Evolutionary conservation across 2,888 invertebrate species (phyloP), one percentile per base, ranked within the genome.

Genomic region (Leptura quadrifasciata): DNA sequence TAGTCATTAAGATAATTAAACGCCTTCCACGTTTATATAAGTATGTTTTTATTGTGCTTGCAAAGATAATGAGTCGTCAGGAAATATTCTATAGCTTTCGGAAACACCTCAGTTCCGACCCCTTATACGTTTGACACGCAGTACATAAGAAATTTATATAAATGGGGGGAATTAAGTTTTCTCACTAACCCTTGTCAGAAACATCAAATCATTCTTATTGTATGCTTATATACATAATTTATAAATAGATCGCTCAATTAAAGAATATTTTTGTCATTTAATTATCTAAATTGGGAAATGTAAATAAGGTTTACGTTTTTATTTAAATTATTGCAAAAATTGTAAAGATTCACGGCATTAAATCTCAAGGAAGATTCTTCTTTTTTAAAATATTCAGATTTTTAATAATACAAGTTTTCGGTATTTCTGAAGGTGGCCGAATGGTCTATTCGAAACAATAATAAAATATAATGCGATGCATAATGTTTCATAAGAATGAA

Each of bases 81-180:
- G 81, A 82, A 81, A 80, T 79, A 75, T 76, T 71, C 78, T 75
- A 80, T 80, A 78, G 79, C 75, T 79, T 80, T 81, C 77, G 82
- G 81, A 83, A 83, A 81, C 76, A 79, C 78, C 78, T 74, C 65
- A 79, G 79, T 81, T 81, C 79, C 81, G 76, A 77, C 80, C 81
- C 77, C 73, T 75, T 74, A 68, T 39, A 61, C 63, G 74, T 79
- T 81, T 80, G 80, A 81, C 83, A 82, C 82, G 81, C 82, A 72
- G 76, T 76, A 74, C 80, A 80, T 82, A 75, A 83, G 82, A 79
- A 80, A 81, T 80, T 75, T 72, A 77, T 80, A 76, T 68, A 75
- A 65, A 64, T 73, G 80, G 81, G 79, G 76, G 72, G 79, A 79
- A 81, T 74, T 74, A 70, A 77, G 77, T 72, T 76, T 74, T 79